Base-by-base conservation (phyloP, 2,888 invertebrate species). In the Cataglyphis altisquamis region DNA sequence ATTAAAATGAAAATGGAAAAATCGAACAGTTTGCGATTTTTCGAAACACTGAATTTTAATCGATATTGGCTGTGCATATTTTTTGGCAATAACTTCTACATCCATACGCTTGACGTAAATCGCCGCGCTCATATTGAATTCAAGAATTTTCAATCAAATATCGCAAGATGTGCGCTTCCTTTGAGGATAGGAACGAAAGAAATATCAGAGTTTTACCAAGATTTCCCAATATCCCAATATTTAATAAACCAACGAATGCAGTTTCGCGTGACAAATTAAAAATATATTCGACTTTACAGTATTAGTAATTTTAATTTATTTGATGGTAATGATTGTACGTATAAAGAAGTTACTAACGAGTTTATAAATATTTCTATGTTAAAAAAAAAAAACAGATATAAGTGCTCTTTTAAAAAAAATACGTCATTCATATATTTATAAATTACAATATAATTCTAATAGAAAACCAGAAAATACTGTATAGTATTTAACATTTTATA, bases 271-370 rank as follows among this genome's bases (percentile, higher is more conserved):
- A 85, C 82, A 78, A 86, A 73, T 83, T 78, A 83, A 90, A 80
- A 83, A 77, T 64, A 70, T 36, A 70, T 36, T 78, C 64, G 67
- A 63, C 15, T 62, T 55, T 57, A 68, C 41, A 55, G 32, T 72
- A 36, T 36, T 8, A 82, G 29, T n/a, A 18, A 70, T 32, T 66
- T 66, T 86, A 86, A 89, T 89, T 87, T 85, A 88, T 80, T 84
- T 84, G 74, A 36, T 82, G 52, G 52, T 29, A 63, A 82, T 68
- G 52, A 3, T n/a, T 48, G 39, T 57, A 41, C 41, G 39, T 55
- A 75, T 10, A 29, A 29, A 29, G 29, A 29, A 29, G 29, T 2
- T 29, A 29, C 29, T 29, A 21, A 36, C 48, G 0, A 10, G 18
- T 77, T 67, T 41, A 29, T 77, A 77, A 77, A 77, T 57, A 29